Percentiles rank a stretch among this genome's conserved stretches.
phyloP scores from a whole-genome alignment of 2,797 vertebrate species.

The Mus caroli region DNA sequence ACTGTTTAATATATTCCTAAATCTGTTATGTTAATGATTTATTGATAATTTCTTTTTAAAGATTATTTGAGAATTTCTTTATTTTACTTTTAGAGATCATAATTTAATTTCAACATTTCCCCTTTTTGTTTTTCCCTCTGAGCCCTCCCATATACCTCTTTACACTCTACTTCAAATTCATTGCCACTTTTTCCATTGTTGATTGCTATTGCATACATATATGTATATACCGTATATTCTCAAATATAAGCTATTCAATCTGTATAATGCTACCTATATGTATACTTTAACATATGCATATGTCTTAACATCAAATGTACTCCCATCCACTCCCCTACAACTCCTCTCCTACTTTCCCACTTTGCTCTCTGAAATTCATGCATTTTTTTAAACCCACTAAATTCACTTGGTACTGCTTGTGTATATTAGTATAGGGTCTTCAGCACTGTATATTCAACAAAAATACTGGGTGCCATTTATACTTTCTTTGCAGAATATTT shows the following conservation, averaged over 20 bases:
- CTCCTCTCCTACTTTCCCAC: not conserved
- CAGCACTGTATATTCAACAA: not conserved
- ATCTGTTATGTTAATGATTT: not conserved
- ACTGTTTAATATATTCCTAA: not conserved
- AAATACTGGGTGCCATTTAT: not conserved
- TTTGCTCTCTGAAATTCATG: not conserved
- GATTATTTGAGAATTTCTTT: not conserved
- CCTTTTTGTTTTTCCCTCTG: not conserved
- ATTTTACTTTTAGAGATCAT: not conserved
- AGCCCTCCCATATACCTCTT: too few relatives aligned
- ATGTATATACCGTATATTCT: too few relatives aligned
- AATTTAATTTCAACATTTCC: not conserved
- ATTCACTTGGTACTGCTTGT: too few relatives aligned
- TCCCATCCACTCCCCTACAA: not conserved
- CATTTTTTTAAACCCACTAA: not conserved
- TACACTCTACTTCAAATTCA: too few relatives aligned
- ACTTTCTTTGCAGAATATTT: not conserved
- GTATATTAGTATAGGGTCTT: not conserved
- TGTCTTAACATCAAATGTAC: not conserved
- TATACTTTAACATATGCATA: not conserved
- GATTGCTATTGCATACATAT: too few relatives aligned
- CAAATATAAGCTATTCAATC: too few relatives aligned
- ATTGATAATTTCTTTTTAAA: not conserved
- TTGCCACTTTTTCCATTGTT: too few relatives aligned
- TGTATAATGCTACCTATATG: too few relatives aligned